Evolutionary conservation across 2,888 invertebrate species (phyloP).

Genomic region (Willowsia nigromaculata): DNA sequence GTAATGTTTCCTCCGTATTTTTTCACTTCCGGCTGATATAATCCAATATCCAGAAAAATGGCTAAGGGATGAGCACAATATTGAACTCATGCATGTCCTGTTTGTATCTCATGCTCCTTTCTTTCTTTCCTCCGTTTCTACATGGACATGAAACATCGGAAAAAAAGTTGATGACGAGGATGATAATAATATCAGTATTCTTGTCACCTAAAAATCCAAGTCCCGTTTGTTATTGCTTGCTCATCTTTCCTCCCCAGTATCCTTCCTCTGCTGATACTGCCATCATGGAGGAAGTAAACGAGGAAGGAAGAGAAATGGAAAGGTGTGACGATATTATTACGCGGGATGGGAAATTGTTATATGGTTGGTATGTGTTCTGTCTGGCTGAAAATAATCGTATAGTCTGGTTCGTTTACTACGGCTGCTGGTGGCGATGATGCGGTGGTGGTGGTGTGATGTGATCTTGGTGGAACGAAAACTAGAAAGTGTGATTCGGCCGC

Average conservation of each 20-base stretch:
- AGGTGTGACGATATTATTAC: conserved; percentile 49
- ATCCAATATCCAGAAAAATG: conserved; percentile 44
- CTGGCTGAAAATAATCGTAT: conserved; percentile 11
- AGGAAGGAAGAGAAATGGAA: conserved; percentile 12
- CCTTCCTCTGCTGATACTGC: neutral
- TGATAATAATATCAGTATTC: conserved; percentile 44
- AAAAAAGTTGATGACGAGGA: neutral
- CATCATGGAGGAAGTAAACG: neutral
- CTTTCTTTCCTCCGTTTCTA: neutral
- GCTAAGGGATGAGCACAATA: conserved; percentile 16
- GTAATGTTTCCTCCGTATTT: conserved; percentile 18
- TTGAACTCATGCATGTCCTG: conserved; percentile 23
- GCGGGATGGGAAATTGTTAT: neutral
- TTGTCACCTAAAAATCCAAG: conserved; percentile 45
- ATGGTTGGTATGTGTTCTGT: conserved; percentile 11
- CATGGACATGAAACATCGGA: neutral
- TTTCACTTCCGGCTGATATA: conserved; percentile 25
- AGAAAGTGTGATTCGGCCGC: neutral
- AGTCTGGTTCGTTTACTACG: neutral
- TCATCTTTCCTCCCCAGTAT: conserved; percentile 4
- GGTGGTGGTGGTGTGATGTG: neutral
- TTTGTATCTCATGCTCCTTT: conserved; percentile 15
- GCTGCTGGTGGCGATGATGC: neutral
- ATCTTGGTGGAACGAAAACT: conserved; percentile 4
- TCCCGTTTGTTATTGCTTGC: conserved; percentile 19